Conservation (phyloP, 2,888 invertebrate genomes). For the Xestia ashworthii region DNA sequence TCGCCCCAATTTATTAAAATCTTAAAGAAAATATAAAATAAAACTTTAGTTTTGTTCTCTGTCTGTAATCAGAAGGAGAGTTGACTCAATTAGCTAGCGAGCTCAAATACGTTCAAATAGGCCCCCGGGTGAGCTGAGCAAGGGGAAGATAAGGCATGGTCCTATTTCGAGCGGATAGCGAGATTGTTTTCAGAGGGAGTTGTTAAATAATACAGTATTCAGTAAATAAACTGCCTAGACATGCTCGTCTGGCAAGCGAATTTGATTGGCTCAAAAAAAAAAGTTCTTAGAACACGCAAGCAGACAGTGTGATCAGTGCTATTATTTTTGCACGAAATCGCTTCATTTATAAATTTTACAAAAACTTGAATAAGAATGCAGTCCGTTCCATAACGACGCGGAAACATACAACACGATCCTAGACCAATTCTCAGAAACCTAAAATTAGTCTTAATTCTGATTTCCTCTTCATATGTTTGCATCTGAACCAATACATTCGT, state of each 20-base stretch:
- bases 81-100: slow-evolving; percentile 77
- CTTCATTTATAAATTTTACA: too few relatives aligned
- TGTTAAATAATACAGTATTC: neutral
- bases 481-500: neutral
- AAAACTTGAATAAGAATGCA: neutral
- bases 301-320: neutral
- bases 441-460: neutral
- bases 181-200: neutral
- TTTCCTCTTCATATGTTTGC: neutral
- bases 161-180: slow-evolving; percentile 17
- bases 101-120: slow-evolving; percentile 75
- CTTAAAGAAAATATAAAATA: slow-evolving; percentile 17
- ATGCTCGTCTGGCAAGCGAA: neutral
- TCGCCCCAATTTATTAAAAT: slow-evolving; percentile 22
- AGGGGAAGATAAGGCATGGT: slow-evolving; percentile 53
- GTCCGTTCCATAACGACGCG: neutral
- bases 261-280: neutral
- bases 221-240: neutral
- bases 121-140: slow-evolving; percentile 68
- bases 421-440: neutral
- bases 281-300: neutral
- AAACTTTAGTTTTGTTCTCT: slow-evolving; percentile 44
- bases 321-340: too few relatives aligned
- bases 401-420: neutral
- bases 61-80: slow-evolving; percentile 66